Conservation (phyloP, 2,888 invertebrate genomes). For the Andrena bucephala region DNA sequence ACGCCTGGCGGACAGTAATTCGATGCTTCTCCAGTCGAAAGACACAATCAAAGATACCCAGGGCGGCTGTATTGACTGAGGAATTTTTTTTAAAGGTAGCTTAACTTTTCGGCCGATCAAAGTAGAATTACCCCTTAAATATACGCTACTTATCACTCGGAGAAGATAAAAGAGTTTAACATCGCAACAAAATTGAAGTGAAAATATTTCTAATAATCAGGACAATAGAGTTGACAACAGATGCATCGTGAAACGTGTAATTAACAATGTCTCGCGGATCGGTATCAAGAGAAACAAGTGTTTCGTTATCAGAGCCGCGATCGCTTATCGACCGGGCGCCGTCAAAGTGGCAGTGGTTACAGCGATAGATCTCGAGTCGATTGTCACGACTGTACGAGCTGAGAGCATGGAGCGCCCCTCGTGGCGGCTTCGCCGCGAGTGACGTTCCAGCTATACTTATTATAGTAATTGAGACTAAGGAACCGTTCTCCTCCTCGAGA, state of each 20-base stretch:
- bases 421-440: conserved; percentile 9
- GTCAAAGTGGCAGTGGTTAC: conserved; percentile 40
- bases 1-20: conserved; percentile 31
- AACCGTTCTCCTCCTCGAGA: conserved; percentile 18
- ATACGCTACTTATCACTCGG: too few relatives aligned
- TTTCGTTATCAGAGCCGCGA: not conserved
- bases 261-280: too few relatives aligned
- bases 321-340: conserved; percentile 32
- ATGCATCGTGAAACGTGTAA: conserved; percentile 15
- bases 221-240: not conserved
- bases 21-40: not conserved
- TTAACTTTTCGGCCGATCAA: too few relatives aligned
- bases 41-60: conserved; percentile 18
- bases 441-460: conserved; percentile 43
- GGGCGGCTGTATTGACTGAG: too few relatives aligned
- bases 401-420: conserved; percentile 24
- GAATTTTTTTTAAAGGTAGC: too few relatives aligned
- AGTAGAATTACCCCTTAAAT: too few relatives aligned
- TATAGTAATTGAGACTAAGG: conserved; percentile 47
- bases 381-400: conserved; percentile 28
- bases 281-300: conserved; percentile 3
- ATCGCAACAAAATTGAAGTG: not conserved
- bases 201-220: not conserved
- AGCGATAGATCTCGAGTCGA: conserved; percentile 36
- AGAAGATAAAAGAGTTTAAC: too few relatives aligned